Percentiles rank a stretch among this genome's conserved stretches.
Conservation (phyloP, 2,113 vertebrate genomes). For the Orthonyx spaldingii region DNA sequence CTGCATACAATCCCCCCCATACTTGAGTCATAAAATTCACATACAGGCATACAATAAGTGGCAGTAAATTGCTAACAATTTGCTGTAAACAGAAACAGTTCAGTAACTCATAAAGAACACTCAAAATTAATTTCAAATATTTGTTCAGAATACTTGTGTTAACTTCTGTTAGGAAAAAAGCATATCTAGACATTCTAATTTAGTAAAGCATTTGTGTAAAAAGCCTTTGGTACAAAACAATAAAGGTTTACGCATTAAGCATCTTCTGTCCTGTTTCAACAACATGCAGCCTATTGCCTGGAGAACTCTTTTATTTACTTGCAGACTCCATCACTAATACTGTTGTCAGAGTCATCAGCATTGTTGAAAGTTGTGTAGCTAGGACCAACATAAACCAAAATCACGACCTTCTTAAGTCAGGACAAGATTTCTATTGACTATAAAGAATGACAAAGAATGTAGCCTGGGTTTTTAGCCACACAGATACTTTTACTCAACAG, state of each 20-base stretch:
- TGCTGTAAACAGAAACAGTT: neutral
- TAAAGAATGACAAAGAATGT: neutral
- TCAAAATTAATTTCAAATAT: neutral
- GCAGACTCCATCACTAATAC: neutral
- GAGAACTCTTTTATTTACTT: neutral
- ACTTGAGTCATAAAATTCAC: neutral
- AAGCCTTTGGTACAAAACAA: neutral
- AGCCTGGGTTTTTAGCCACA: neutral
- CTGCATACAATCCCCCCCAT: neutral
- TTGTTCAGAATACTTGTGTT: neutral
- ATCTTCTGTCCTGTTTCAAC: neutral
- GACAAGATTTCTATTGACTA: neutral
- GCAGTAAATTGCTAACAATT: neutral
- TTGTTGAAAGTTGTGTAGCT: neutral
- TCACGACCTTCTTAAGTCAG: neutral
- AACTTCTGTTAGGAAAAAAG: neutral
- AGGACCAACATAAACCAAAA: neutral
- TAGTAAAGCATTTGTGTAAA: neutral
- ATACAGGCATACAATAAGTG: neutral
- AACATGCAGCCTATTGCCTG: accelerated
- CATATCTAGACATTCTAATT: neutral
- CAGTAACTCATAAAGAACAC: neutral
- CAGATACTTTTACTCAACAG: neutral
- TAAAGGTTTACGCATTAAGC: neutral
- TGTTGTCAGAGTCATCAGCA: neutral